Conservation (phyloP, 37 sponge, comb jelly and placozoan genomes). For the Beroe ovata region DNA sequence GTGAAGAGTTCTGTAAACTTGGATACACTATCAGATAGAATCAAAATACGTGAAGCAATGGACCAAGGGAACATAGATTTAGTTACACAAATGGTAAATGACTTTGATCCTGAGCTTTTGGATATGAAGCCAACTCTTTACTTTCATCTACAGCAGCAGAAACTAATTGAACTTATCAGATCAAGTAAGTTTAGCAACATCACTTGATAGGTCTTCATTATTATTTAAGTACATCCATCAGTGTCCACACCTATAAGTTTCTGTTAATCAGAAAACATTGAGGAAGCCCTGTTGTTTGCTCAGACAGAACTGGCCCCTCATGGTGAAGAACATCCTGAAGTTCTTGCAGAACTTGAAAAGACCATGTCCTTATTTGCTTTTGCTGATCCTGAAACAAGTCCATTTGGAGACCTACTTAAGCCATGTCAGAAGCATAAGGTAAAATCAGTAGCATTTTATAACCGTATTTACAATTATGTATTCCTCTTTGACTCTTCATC, state of each 20-base stretch:
- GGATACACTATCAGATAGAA: slow-evolving; percentile 75
- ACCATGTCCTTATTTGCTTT: slow-evolving; percentile 82
- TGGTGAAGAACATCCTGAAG: slow-evolving; percentile 84
- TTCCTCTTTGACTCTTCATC: background rate
- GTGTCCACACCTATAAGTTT: too few relatives aligned
- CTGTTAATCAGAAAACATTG: slow-evolving; percentile 69
- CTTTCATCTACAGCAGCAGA: slow-evolving; percentile 90
- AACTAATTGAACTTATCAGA: slow-evolving; percentile 80
- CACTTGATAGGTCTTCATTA: too few relatives aligned
- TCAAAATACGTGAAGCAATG: slow-evolving; percentile 77
- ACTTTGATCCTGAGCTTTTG: slow-evolving; percentile 81
- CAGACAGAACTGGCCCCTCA: slow-evolving; percentile 83
- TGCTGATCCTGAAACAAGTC: slow-evolving; percentile 71
- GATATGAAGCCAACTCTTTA: slow-evolving; percentile 81
- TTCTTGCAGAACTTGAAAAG: slow-evolving; percentile 83
- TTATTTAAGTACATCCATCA: too few relatives aligned
- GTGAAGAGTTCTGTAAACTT: slow-evolving; percentile 77
- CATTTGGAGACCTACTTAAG: slow-evolving; percentile 78
- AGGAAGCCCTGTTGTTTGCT: slow-evolving; percentile 79
- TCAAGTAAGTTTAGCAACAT: slow-evolving; percentile 68
- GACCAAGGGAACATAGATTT: slow-evolving; percentile 72
- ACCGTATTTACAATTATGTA: too few relatives aligned
- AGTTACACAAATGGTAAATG: slow-evolving; percentile 77
- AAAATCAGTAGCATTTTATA: too few relatives aligned
- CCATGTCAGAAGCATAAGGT: slow-evolving; percentile 76